Percentiles rank a stretch among this genome's conserved stretches.
These are phyloP conservation scores for Perizoma flavofasciatum DNA, from an alignment of 2,888 invertebrate genomes.

Conservation along the genomic window DNA sequence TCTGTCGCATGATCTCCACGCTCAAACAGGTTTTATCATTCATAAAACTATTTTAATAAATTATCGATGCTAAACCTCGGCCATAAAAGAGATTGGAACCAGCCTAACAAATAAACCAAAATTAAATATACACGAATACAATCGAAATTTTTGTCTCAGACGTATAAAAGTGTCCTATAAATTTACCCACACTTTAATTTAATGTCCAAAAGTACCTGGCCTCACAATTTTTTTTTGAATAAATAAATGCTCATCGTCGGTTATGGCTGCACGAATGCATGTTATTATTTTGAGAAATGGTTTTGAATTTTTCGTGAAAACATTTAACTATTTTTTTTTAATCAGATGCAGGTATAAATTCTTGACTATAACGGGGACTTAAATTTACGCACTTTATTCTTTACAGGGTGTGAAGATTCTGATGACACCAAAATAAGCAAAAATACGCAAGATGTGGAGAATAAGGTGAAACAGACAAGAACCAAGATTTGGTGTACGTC, in stretches of 20 bases:
- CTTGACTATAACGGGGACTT: conserved; percentile 10
- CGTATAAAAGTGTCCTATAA: conserved; percentile 84
- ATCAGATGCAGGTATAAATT: conserved; percentile 23
- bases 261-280: conserved; percentile 75
- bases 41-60: conserved; percentile 81
- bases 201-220: conserved; percentile 83
- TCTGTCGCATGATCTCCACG: conserved; percentile 49
- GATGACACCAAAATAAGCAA: conserved; percentile 3
- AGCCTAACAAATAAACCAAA: conserved; percentile 82
- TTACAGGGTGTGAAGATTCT: conserved; percentile 24
- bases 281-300: conserved; percentile 81
- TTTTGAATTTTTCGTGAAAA: conserved; percentile 73
- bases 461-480: conserved; percentile 18
- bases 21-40: conserved; percentile 73
- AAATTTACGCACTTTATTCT: conserved; percentile 19
- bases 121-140: conserved; percentile 83
- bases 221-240: conserved; percentile 75
- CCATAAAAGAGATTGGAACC: conserved; percentile 78
- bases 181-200: conserved; percentile 83
- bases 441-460: conserved; percentile 10
- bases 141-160: conserved; percentile 84
- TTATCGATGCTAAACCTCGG: conserved; percentile 75
- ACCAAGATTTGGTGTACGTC: conserved; percentile 41
- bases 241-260: conserved; percentile 77
- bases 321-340: conserved; percentile 41